A percentile compares a stretch with the other conserved stretches of the same genome.
phyloP scores from a whole-genome alignment of 2,113 vertebrate species.

The Camelus bactrianus region DNA sequence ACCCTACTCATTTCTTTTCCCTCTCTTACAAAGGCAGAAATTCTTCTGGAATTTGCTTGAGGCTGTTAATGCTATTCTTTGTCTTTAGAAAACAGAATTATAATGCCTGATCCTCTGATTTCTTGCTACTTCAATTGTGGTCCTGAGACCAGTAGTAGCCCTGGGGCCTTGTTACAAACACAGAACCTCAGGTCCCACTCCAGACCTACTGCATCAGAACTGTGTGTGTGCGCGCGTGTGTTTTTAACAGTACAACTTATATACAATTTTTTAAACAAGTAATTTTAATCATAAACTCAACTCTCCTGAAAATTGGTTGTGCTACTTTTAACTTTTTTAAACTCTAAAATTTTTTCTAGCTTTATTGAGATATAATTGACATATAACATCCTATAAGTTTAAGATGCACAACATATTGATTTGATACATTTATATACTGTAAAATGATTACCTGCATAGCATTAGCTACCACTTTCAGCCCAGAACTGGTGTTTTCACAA shows the following conservation, averaged over 20 bases:
- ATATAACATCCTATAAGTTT: background rate
- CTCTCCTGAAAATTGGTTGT: background rate
- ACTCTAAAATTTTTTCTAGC: background rate
- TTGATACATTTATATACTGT: background rate
- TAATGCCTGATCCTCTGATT: background rate
- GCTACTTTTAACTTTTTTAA: background rate
- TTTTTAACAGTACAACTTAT: background rate
- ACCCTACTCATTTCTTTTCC: background rate
- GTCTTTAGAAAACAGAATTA: slow-evolving; percentile 17
- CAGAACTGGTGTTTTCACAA: background rate
- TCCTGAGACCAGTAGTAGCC: background rate
- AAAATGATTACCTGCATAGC: background rate
- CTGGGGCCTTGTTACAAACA: background rate
- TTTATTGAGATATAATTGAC: background rate
- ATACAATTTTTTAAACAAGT: background rate
- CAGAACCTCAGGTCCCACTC: background rate
- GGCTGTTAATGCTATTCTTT: background rate
- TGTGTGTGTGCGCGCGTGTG: too few species aligned
- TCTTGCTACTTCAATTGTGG: slow-evolving; percentile 30
- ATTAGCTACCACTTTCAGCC: background rate
- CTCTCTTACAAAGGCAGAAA: background rate
- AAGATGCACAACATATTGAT: background rate
- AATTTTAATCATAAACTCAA: background rate
- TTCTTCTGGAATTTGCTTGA: background rate
- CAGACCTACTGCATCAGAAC: background rate